Evolutionary conservation across 2,113 vertebrate genomes (phyloP).

Genomic region (Rhinolophus sinicus): DNA sequence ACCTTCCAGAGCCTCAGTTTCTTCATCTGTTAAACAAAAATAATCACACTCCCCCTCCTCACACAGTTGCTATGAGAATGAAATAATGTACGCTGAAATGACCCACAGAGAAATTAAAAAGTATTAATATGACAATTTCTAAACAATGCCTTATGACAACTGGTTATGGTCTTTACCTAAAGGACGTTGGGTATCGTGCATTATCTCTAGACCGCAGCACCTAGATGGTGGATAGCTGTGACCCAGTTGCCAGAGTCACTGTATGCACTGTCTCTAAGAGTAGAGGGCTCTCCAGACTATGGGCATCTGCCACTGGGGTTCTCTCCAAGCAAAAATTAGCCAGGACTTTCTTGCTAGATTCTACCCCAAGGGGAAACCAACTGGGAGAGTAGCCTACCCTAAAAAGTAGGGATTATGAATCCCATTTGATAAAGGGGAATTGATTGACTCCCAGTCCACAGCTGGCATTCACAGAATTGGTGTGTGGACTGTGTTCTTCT

Average conservation of each 20-base stretch:
- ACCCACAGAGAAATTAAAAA: not conserved
- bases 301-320: not conserved
- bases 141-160: not conserved
- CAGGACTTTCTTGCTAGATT: not conserved
- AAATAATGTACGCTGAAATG: not conserved
- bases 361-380: not conserved
- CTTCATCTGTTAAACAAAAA: not conserved
- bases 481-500: not conserved
- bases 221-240: not conserved
- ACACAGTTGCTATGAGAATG: not conserved
- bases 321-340: not conserved
- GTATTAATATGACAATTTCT: not conserved
- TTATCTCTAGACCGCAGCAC: not conserved
- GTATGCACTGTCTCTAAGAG: not conserved
- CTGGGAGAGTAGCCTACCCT: not conserved
- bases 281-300: not conserved
- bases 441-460: not conserved
- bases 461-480: not conserved
- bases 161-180: not conserved
- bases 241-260: not conserved
- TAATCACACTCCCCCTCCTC: not conserved
- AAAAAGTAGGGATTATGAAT: not conserved
- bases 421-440: not conserved
- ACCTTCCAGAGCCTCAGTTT: not conserved
- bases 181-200: not conserved